phyloP scores from a whole-genome alignment of 2,888 invertebrate species.

The Nomada hirtipes region DNA sequence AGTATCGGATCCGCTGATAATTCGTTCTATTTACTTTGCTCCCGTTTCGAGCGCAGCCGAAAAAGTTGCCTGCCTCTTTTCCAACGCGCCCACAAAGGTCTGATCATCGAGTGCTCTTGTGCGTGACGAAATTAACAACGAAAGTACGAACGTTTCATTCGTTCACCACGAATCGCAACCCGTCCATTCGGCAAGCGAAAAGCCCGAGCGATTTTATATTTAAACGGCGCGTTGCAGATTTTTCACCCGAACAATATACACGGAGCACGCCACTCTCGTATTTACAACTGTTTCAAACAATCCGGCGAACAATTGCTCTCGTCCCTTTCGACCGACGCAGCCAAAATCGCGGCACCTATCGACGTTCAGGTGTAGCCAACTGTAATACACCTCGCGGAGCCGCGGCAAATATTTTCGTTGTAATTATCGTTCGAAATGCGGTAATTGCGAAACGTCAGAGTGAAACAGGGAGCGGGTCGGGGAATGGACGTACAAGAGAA shows the following conservation, averaged over 20 bases:
- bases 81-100: no score
- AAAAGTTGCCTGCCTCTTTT: no score
- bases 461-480: background rate
- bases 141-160: slow-evolving; percentile 1
- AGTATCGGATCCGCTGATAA: no score
- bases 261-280: no score
- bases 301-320: background rate
- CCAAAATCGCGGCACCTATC: slow-evolving; percentile 3
- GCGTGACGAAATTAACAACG: no score
- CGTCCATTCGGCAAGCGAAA: background rate
- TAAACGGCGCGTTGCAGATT: background rate
- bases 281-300: slow-evolving; percentile 11
- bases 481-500: background rate
- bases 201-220: slow-evolving; percentile 7
- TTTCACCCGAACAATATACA: slow-evolving; percentile 8
- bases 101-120: no score
- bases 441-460: slow-evolving; percentile 10
- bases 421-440: background rate
- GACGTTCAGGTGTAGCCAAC: background rate
- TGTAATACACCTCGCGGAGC: background rate
- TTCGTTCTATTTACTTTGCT: no score
- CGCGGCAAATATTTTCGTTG: slow-evolving; percentile 27
- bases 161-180: background rate
- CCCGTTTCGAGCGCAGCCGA: no score
- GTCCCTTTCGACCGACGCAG: background rate